A percentile compares a stretch with the other conserved stretches of the same genome.
Conservation (phyloP, 2,797 vertebrate genomes). For the Xerus rutilus region DNA sequence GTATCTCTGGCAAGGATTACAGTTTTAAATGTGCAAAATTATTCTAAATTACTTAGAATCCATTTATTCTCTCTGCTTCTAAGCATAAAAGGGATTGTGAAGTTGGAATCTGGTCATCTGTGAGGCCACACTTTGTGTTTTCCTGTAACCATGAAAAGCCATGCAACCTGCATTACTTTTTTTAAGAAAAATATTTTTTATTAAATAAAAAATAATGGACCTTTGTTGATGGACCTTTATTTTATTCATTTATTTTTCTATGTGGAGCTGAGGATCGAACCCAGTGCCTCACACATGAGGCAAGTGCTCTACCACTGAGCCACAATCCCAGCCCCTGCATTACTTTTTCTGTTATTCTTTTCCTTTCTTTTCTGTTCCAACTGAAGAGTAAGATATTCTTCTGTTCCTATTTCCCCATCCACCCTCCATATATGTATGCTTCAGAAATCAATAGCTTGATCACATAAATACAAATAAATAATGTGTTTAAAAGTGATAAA, state of each 20-base stretch:
- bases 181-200: too few relatives aligned
- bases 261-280: too few relatives aligned
- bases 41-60: slow-evolving; percentile 40
- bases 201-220: too few relatives aligned
- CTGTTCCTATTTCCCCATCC: background rate
- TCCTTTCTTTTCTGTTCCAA: background rate
- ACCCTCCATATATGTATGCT: background rate
- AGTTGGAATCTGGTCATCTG: slow-evolving; percentile 18
- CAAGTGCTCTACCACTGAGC: too few relatives aligned
- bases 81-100: background rate
- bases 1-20: slow-evolving; percentile 35
- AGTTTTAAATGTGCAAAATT: slow-evolving; percentile 53
- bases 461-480: background rate
- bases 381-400: background rate
- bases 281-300: too few relatives aligned
- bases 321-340: background rate
- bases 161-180: too few relatives aligned
- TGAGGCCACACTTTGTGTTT: slow-evolving; percentile 42
- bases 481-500: background rate
- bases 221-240: too few relatives aligned
- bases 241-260: too few relatives aligned
- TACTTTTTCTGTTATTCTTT: background rate
- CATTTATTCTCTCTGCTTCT: slow-evolving; percentile 17
- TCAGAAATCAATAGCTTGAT: slow-evolving; percentile 4
- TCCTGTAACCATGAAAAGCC: background rate